A percentile compares a stretch with the other conserved stretches of the same genome.
Evolutionary conservation across 1,140 invertebrate species (phyloP).

Genomic region (Drosophila bocki): DNA sequence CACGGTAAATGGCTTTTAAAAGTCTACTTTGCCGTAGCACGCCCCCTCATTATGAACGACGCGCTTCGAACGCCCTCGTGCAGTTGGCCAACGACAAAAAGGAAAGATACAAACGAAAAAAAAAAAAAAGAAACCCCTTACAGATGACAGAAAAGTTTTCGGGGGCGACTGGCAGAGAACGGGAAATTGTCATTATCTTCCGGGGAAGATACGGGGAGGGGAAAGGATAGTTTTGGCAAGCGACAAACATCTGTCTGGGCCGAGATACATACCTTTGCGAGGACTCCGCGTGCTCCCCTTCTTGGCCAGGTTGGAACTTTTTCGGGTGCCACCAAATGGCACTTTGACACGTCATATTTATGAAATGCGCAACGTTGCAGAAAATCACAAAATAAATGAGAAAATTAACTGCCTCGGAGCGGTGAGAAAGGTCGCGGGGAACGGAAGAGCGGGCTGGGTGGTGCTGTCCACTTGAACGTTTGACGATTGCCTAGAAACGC

Average conservation of each 20-base stretch:
- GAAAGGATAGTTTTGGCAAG: slow-evolving; percentile 37
- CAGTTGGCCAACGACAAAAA: slow-evolving; percentile 19
- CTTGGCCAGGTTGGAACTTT: slow-evolving; percentile 21
- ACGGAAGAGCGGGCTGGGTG: not conserved
- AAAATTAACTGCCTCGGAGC: slow-evolving; percentile 60
- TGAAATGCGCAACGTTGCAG: slow-evolving; percentile 82
- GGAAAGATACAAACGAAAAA: slow-evolving; percentile 1
- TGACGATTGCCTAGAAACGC: slow-evolving; percentile 62
- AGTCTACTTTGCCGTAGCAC: slow-evolving; percentile 76
- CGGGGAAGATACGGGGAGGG: slow-evolving; percentile 6
- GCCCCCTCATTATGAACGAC: slow-evolving; percentile 80
- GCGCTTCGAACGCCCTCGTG: slow-evolving; percentile 73
- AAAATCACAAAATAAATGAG: slow-evolving; percentile 76
- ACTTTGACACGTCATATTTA: slow-evolving; percentile 77
- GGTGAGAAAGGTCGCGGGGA: slow-evolving; percentile 6
- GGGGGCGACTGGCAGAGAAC: slow-evolving; percentile 28
- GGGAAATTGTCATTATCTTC: slow-evolving; percentile 79
- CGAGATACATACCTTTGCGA: slow-evolving; percentile 27
- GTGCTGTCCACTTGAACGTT: slow-evolving; percentile 66
- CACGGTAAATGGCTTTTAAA: slow-evolving; percentile 82
- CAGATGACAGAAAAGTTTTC: slow-evolving; percentile 63
- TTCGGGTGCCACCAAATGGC: slow-evolving; percentile 68
- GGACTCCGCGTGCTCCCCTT: slow-evolving; percentile 14
- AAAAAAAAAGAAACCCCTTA: not conserved
- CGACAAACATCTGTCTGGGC: slow-evolving; percentile 58